These are phyloP conservation scores for Drosophila glabriapex DNA, from an alignment of 2,888 invertebrate species.

Conservation along the genomic window DNA sequence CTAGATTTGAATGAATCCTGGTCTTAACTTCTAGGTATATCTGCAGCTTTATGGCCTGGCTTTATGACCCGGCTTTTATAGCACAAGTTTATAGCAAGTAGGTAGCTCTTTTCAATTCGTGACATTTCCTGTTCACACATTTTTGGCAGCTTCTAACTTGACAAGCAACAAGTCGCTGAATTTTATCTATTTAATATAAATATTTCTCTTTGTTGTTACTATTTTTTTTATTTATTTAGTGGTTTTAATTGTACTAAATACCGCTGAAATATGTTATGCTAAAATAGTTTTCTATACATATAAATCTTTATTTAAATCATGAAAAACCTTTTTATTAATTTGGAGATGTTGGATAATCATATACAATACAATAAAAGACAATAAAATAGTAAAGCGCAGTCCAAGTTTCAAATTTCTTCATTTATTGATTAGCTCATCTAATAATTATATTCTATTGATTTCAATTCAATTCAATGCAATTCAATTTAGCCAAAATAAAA, in stretches of 20 bases:
- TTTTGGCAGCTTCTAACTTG: neutral
- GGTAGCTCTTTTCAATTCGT: conserved; percentile 24
- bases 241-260: neutral
- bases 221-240: neutral
- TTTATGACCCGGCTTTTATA: conserved; percentile 2
- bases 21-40: conserved; percentile 50
- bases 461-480: no score
- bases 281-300: neutral
- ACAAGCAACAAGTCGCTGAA: neutral
- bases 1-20: conserved; percentile 75
- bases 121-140: conserved; percentile 12
- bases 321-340: neutral
- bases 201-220: neutral
- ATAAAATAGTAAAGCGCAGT: neutral
- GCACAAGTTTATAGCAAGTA: conserved; percentile 18
- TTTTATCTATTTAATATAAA: neutral
- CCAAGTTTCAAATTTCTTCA: neutral
- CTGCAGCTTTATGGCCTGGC: conserved; percentile 32
- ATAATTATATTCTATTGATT: neutral
- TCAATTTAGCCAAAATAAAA: no score
- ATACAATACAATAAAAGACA: neutral
- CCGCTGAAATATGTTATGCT: neutral
- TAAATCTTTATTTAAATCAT: neutral
- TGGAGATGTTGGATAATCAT: no score
- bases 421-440: neutral